phyloP scores from a whole-genome alignment of 2,888 invertebrate species.

The Mesoligia furuncula region DNA sequence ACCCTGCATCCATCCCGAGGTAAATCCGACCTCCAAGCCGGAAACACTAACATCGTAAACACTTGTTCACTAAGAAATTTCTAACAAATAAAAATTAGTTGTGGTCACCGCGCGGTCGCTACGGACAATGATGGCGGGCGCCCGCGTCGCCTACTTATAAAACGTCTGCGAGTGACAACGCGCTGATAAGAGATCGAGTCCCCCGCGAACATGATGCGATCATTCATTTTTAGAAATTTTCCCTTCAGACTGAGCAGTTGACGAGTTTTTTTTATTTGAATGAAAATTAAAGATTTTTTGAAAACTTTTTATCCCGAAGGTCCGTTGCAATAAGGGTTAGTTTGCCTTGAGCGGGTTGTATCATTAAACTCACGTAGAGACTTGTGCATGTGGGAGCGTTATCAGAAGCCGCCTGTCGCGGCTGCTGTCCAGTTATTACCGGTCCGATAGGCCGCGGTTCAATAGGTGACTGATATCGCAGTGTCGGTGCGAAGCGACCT shows the following conservation, averaged over 20 bases:
- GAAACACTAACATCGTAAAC: constrained; percentile 86
- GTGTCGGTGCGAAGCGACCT: constrained; percentile 86
- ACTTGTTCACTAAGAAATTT: constrained; percentile 66
- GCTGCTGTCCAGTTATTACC: constrained; percentile 90
- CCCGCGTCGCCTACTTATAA: constrained; percentile 86
- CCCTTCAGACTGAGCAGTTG: not conserved
- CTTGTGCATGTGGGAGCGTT: constrained; percentile 76
- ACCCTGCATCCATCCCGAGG: constrained; percentile 81
- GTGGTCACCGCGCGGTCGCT: constrained; percentile 82
- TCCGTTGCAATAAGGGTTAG: constrained; percentile 47
- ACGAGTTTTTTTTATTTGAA: not conserved
- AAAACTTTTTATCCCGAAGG: not conserved
- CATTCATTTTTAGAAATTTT: constrained; percentile 51
- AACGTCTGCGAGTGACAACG: constrained; percentile 84
- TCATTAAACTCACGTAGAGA: constrained; percentile 66
- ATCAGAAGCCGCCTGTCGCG: constrained; percentile 88
- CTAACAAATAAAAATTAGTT: constrained; percentile 62
- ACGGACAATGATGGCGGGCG: constrained; percentile 82
- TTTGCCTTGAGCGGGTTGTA: constrained; percentile 55
- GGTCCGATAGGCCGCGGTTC: constrained; percentile 90
- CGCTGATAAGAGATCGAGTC: constrained; percentile 86
- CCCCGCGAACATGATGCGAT: constrained; percentile 84
- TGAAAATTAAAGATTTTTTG: not conserved
- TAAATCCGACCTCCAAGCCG: constrained; percentile 84
- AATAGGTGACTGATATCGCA: constrained; percentile 90